phyloP scores from a whole-genome alignment of 2,797 vertebrate species.

The Eutrigla gurnardus region DNA sequence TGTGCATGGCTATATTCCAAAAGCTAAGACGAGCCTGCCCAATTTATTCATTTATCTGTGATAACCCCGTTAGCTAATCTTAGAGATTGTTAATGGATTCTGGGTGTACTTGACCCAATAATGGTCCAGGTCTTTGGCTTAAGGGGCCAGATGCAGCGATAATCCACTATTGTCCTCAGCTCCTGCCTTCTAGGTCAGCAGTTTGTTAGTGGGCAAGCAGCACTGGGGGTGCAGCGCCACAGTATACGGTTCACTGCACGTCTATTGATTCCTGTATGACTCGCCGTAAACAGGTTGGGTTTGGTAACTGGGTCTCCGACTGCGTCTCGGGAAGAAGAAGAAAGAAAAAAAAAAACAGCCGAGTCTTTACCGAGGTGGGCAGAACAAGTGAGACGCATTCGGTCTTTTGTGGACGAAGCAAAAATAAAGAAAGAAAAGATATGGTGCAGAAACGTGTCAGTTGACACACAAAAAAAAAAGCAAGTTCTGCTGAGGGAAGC shows the following conservation, averaged over 20 bases:
- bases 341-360: constrained; percentile 1
- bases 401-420: constrained; percentile 47
- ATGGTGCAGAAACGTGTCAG: constrained; percentile 43
- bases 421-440: background rate
- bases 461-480: constrained; percentile 39
- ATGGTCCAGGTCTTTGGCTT: constrained; percentile 56
- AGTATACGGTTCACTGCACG: constrained; percentile 58
- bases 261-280: constrained; percentile 51
- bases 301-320: constrained; percentile 16
- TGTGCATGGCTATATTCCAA: constrained; percentile 6
- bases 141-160: constrained; percentile 66
- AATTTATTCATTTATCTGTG: constrained; percentile 20
- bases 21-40: constrained; percentile 6
- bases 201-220: constrained; percentile 43
- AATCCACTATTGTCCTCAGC: constrained; percentile 76
- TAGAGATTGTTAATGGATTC: constrained; percentile 29
- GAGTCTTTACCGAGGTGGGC: constrained; percentile 24
- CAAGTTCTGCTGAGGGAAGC: constrained; percentile 34
- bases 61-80: constrained; percentile 32
- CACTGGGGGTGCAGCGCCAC: constrained; percentile 43
- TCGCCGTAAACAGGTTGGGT: constrained; percentile 22
- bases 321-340: background rate
- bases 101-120: constrained; percentile 61
- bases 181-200: constrained; percentile 73
- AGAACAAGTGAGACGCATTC: constrained; percentile 5